Evolutionary conservation across 53 echinoderm and acorn worm genomes (phyloP).

Genomic region (Zoroaster sp.): DNA sequence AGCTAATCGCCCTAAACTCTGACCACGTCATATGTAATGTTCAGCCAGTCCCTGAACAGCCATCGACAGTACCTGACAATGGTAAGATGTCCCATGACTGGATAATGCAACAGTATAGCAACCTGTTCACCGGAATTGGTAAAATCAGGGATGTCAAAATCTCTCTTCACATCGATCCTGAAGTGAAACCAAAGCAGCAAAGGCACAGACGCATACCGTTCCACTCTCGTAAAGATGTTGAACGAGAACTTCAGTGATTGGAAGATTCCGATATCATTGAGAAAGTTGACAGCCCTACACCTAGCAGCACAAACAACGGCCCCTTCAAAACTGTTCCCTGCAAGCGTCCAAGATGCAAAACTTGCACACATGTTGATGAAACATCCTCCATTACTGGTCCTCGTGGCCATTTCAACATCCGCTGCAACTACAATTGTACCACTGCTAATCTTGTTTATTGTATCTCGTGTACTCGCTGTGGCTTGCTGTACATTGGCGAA

Average conservation of each 20-base stretch:
- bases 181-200: constrained; percentile 54
- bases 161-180: constrained; percentile 54
- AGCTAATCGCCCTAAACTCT: not conserved
- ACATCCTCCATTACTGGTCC: too few relatives aligned
- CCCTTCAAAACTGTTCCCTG: too few relatives aligned
- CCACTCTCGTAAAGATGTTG: constrained; percentile 65
- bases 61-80: not conserved
- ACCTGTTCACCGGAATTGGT: constrained; percentile 48
- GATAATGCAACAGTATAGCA: constrained; percentile 3
- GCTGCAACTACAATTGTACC: too few relatives aligned
- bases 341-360: too few relatives aligned
- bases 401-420: too few relatives aligned
- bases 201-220: constrained; percentile 64
- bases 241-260: constrained; percentile 48
- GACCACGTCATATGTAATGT: not conserved
- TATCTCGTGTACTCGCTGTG: too few relatives aligned
- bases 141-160: constrained; percentile 65
- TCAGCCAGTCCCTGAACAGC: not conserved
- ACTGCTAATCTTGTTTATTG: too few relatives aligned
- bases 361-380: too few relatives aligned
- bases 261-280: constrained; percentile 60
- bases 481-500: too few relatives aligned
- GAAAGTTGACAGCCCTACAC: constrained; percentile 57
- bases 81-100: not conserved
- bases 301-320: too few relatives aligned